phyloP scores from a whole-genome alignment of 2,113 vertebrate genomes.

The Promerops cafer region DNA sequence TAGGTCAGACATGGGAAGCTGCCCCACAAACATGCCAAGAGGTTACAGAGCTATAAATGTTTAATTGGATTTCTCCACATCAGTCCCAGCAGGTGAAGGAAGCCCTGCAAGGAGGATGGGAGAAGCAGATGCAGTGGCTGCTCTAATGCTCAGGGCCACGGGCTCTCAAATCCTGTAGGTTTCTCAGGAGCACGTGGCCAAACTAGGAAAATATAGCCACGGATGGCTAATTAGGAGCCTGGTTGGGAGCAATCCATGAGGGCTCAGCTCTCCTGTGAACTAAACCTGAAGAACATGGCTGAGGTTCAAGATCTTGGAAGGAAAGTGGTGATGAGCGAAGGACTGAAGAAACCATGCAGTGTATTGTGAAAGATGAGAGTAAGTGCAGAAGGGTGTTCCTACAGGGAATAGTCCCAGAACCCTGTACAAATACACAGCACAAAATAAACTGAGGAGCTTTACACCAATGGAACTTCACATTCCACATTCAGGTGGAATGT shows the following conservation, averaged over 20 bases:
- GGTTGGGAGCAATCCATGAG: not conserved
- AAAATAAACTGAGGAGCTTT: conserved; percentile 1
- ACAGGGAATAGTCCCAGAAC: not conserved
- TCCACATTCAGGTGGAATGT: not conserved
- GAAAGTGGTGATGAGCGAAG: not conserved
- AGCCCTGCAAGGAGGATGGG: not conserved
- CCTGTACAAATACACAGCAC: not conserved
- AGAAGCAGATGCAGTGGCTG: not conserved
- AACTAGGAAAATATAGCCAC: not conserved
- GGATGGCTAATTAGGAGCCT: not conserved
- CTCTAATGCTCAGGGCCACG: not conserved
- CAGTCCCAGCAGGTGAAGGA: not conserved
- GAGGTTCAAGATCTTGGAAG: not conserved
- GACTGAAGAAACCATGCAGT: not conserved
- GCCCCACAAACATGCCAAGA: not conserved
- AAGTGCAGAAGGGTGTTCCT: not conserved
- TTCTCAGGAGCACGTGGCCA: not conserved
- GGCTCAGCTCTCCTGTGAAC: not conserved
- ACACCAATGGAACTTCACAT: not conserved
- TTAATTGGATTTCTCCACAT: not conserved
- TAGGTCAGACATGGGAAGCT: not conserved
- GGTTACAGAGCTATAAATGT: not conserved
- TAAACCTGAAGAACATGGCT: not conserved
- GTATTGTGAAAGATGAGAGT: not conserved
- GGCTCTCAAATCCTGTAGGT: not conserved